Evolutionary conservation across 2,113 vertebrate species (phyloP).

Genomic region (Hoplias malabaricus): DNA sequence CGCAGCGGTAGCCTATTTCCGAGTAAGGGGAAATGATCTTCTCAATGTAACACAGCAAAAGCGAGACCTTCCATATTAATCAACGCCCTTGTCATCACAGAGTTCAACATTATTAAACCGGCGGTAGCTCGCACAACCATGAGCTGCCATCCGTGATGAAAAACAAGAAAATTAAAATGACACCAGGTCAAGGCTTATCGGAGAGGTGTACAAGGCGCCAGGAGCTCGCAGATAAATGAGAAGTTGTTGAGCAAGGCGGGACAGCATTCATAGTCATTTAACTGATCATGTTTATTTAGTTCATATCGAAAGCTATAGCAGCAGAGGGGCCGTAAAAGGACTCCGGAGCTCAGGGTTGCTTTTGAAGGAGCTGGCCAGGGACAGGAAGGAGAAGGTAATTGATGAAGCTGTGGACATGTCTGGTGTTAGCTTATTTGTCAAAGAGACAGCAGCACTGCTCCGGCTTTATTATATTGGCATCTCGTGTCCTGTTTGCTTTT

Average conservation of each 20-base stretch:
- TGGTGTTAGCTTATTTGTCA: constrained; percentile 4
- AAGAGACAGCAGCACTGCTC: constrained; percentile 24
- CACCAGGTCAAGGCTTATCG: constrained; percentile 36
- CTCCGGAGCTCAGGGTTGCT: not conserved
- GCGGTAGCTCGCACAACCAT: constrained; percentile 27
- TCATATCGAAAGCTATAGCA: not conserved
- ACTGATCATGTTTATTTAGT: not conserved
- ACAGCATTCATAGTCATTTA: not conserved
- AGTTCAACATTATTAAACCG: constrained; percentile 40
- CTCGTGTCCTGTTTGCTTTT: constrained; percentile 14
- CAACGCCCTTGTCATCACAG: constrained; percentile 35
- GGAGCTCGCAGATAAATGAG: not conserved
- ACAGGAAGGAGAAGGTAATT: not conserved
- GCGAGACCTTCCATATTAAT: constrained; percentile 37
- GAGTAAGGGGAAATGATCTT: constrained; percentile 28
- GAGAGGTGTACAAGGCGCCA: not conserved
- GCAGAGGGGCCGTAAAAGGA: not conserved
- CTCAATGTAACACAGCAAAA: constrained; percentile 24
- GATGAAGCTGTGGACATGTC: constrained; percentile 26
- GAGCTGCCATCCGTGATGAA: constrained; percentile 35
- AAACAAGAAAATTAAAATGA: constrained; percentile 46
- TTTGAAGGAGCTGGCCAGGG: not conserved
- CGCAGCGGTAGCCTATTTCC: not conserved
- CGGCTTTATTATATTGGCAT: constrained; percentile 30
- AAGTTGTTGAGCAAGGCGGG: not conserved